Base-by-base conservation (phyloP, 1,140 invertebrate genomes). In the Chironomus striatipennis region DNA sequence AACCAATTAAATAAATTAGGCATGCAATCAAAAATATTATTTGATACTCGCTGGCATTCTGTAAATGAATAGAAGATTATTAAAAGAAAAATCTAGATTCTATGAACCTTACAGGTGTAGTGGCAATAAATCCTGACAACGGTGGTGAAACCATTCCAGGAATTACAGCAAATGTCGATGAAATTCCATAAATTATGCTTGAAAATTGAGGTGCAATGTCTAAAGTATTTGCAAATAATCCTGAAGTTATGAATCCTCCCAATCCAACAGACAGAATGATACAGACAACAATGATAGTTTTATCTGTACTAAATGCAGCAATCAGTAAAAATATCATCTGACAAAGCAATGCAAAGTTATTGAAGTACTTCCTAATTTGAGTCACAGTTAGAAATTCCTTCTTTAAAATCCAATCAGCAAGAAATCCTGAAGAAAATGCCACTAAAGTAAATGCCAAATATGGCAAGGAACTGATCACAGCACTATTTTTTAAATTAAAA, bases 401-500 rank as follows among this genome's bases (percentile, higher is more conserved):
- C 64, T 83, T 84, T 70, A 86, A 82, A 0, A 89, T 81, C 67
- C 78, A 85, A 80, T 91, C 89, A 0, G 87, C 85, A 0, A 86
- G 43, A 67, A 79, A 84, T 21, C 88, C 86, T 2, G 88, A 83
- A 0, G 86, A 80, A 10, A 91, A 84, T 74, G 86, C 87, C 0
- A 90, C 79, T 0, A 90, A 74, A 85, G 88, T 89, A 85, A 90
- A 89, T 0, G 84, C 85, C 12, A 90, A 80, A 78, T 95, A 95
- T 0, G 94, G 94, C 9, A 94, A 77, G 0, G 92, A 90, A 18
- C 92, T 90, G 9, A 91, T 79, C 24, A 87, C 80, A 10, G 92
- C 92, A 80, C 91, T 91, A 91, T 90, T 87, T 85, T 96, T 91
- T 77, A 98, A 91, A 78, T 95, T 89, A 84, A 97, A 98, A 79